Percentiles rank a stretch among this genome's conserved stretches.
Conservation (phyloP, 2,888 invertebrate genomes). For the Cyclophora punctaria region DNA sequence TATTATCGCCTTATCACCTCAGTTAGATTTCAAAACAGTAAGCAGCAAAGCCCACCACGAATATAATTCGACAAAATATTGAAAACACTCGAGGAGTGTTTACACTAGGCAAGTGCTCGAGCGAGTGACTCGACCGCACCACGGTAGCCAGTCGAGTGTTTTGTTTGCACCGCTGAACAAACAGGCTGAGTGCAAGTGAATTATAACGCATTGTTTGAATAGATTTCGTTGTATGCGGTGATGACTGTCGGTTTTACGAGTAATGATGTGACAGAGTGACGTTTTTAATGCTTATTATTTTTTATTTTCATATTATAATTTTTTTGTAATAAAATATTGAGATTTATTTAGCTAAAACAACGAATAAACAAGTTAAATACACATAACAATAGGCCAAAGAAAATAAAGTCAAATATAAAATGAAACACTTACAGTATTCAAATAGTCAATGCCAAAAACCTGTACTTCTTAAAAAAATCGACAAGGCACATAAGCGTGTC, state of each 20-base stretch:
- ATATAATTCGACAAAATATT: slow-evolving; percentile 9
- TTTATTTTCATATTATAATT: too few relatives aligned
- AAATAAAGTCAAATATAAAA: neutral
- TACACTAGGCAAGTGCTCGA: slow-evolving; percentile 41
- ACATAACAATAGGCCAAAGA: neutral
- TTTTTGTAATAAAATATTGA: too few relatives aligned
- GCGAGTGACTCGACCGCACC: slow-evolving; percentile 40
- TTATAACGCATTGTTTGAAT: slow-evolving; percentile 40
- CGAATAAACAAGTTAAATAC: neutral
- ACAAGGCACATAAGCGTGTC: neutral
- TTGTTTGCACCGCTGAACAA: slow-evolving; percentile 56
- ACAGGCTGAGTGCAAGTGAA: slow-evolving; percentile 43
- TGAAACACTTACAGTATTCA: neutral
- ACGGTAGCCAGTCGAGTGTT: slow-evolving; percentile 54
- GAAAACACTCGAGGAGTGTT: slow-evolving; percentile 37
- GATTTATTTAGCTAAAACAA: neutral
- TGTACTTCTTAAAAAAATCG: neutral
- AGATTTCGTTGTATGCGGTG: slow-evolving; percentile 24
- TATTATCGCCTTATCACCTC: too few relatives aligned
- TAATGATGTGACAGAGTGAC: neutral
- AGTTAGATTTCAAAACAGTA: too few relatives aligned
- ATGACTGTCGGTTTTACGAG: neutral
- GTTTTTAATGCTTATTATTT: neutral
- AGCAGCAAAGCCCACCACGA: neutral
- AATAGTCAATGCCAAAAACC: neutral